Conservation (phyloP, 2,797 vertebrate genomes). For the Rhynchotus rufescens region DNA sequence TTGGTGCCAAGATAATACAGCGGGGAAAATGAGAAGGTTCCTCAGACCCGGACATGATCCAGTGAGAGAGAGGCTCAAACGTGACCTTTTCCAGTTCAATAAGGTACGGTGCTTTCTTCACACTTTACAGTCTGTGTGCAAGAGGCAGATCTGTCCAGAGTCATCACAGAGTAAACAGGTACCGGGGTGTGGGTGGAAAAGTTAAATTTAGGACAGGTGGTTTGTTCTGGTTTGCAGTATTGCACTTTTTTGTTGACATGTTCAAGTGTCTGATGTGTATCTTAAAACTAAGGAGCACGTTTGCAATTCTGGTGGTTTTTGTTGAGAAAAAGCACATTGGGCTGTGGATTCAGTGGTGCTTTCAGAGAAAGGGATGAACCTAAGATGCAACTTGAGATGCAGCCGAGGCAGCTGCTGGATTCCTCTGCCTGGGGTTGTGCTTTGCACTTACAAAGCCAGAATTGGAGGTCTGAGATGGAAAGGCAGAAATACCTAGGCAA, state of each 20-base stretch:
- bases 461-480: not conserved
- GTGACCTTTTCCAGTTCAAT: constrained; percentile 95
- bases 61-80: constrained; percentile 91
- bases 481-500: not conserved
- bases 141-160: not conserved
- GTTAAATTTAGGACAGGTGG: constrained; percentile 23
- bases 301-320: not conserved
- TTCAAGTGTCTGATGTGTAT: not conserved
- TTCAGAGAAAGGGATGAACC: not conserved
- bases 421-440: not conserved
- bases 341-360: not conserved
- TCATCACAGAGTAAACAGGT: not conserved
- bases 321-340: not conserved
- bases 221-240: not conserved
- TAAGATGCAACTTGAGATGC: not conserved
- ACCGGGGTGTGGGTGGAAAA: not conserved
- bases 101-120: constrained; percentile 81
- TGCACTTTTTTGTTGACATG: not conserved
- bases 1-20: constrained; percentile 62
- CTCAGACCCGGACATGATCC: constrained; percentile 92
- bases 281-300: not conserved
- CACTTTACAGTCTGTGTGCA: not conserved
- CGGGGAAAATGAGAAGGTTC: constrained; percentile 93
- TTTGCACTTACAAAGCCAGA: not conserved
- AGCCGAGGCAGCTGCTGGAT: not conserved